These are phyloP conservation scores for Ormyrus labotus DNA, from an alignment of 2,888 invertebrate genomes.

Conservation along the genomic window DNA sequence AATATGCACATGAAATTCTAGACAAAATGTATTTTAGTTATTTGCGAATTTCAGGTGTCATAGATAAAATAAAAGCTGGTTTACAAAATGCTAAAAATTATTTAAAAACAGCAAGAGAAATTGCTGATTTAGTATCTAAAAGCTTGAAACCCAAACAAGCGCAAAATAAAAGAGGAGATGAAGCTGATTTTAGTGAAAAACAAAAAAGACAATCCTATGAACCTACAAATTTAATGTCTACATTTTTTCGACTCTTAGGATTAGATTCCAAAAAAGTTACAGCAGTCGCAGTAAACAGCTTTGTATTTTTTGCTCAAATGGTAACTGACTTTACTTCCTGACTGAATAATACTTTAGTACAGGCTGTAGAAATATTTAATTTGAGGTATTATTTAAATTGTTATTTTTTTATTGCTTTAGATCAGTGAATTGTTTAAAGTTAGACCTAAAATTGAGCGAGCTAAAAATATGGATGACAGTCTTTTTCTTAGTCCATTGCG, in stretches of 20 bases:
- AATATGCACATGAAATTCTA: background rate
- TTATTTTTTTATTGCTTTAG: constrained; percentile 73
- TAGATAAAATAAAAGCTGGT: constrained; percentile 76
- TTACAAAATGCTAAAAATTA: constrained; percentile 77
- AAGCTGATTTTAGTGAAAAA: constrained; percentile 64
- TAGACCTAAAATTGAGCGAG: constrained; percentile 73
- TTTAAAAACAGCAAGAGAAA: constrained; percentile 78
- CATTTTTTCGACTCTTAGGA: constrained; percentile 84
- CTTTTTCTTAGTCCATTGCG: constrained; percentile 75
- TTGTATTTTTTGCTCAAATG: constrained; percentile 90
- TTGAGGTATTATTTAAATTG: background rate
- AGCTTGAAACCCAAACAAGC: constrained; percentile 75
- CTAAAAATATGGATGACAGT: constrained; percentile 56
- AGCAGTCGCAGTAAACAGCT: constrained; percentile 88
- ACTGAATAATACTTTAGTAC: no score
- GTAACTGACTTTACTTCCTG: constrained; percentile 73
- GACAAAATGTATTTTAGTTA: background rate
- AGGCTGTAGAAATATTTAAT: background rate
- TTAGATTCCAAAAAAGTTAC: constrained; percentile 86
- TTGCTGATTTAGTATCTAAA: constrained; percentile 80
- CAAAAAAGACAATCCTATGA: constrained; percentile 57
- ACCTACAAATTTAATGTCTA: constrained; percentile 73
- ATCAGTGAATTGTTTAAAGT: constrained; percentile 79
- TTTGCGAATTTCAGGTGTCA: constrained; percentile 65
- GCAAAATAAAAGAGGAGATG: constrained; percentile 64